Evolutionary conservation across 2,113 vertebrate species (phyloP).

Genomic region (Pholis gunnellus): DNA sequence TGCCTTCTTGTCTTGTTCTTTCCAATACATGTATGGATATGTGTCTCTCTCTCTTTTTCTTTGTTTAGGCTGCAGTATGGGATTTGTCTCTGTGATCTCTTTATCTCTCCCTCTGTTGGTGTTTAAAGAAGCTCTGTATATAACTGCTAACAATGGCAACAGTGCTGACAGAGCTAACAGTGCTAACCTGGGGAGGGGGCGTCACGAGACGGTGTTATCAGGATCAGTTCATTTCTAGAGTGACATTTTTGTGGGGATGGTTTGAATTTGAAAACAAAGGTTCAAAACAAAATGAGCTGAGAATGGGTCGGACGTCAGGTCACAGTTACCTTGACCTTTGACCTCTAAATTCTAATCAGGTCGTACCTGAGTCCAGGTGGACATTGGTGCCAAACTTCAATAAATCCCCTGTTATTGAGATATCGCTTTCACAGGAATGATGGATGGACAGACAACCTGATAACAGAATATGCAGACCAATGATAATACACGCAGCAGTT

Average conservation of each 20-base stretch:
- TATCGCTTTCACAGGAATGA: too few relatives aligned
- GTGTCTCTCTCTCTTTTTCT: background rate
- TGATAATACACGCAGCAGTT: slow-evolving; percentile 24
- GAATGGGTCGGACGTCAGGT: too few relatives aligned
- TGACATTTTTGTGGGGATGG: too few relatives aligned
- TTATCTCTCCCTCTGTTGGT: slow-evolving; percentile 12
- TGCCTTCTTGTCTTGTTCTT: background rate
- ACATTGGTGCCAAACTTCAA: background rate
- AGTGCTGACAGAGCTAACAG: too few relatives aligned
- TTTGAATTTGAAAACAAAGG: too few relatives aligned
- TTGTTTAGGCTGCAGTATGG: too few relatives aligned
- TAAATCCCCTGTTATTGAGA: background rate
- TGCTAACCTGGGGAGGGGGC: too few relatives aligned
- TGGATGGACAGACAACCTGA: too few relatives aligned
- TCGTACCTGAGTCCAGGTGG: background rate
- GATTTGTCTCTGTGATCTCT: background rate
- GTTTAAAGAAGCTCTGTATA: background rate
- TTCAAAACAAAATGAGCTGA: too few relatives aligned
- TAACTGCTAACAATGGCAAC: too few relatives aligned
- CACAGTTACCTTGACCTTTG: background rate
- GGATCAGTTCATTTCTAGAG: too few relatives aligned
- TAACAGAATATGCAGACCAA: background rate
- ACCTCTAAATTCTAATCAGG: background rate
- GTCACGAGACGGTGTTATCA: too few relatives aligned
- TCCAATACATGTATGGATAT: background rate